Conservation (phyloP, 1,140 invertebrate species). For the Scaptomyza graminum region DNA sequence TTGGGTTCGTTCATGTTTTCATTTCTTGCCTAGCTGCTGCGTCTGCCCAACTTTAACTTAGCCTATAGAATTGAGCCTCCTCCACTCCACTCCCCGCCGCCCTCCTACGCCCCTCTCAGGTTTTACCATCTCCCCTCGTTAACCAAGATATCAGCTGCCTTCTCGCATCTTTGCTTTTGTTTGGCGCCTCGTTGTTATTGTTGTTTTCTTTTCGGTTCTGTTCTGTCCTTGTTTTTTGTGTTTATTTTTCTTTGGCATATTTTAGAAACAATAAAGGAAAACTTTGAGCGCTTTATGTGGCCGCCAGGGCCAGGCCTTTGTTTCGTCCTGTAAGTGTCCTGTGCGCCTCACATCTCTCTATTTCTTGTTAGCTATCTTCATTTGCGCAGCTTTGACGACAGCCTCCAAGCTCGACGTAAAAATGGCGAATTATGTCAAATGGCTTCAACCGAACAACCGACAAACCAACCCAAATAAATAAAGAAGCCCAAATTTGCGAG, state of each 20-base stretch:
- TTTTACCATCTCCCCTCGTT: conserved; percentile 6
- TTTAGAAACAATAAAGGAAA: conserved; percentile 79
- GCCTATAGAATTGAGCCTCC: conserved; percentile 23
- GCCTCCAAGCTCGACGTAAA: conserved; percentile 58
- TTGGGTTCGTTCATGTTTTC: conserved; percentile 71
- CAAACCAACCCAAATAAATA: conserved; percentile 40
- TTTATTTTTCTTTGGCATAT: conserved; percentile 78
- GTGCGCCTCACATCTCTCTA: conserved; percentile 9
- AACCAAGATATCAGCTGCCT: conserved; percentile 11
- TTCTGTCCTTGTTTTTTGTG: conserved; percentile 38
- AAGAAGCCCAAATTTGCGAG: conserved; percentile 53
- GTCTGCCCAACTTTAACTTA: conserved; percentile 14
- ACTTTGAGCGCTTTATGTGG: conserved; percentile 72
- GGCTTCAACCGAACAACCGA: background rate
- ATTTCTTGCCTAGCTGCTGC: conserved; percentile 46
- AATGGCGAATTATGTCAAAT: conserved; percentile 58
- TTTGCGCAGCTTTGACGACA: conserved; percentile 39
- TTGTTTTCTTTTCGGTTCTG: too few relatives aligned
- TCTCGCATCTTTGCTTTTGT: background rate
- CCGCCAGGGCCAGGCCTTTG: conserved; percentile 12
- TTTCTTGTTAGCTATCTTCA: conserved; percentile 56
- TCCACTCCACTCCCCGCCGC: too few relatives aligned
- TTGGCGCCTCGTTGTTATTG: conserved; percentile 23
- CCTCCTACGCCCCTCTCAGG: too few relatives aligned
- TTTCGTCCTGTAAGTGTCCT: background rate